Conservation (phyloP, 2,113 vertebrate species). For the Delphinapterus leucas region DNA sequence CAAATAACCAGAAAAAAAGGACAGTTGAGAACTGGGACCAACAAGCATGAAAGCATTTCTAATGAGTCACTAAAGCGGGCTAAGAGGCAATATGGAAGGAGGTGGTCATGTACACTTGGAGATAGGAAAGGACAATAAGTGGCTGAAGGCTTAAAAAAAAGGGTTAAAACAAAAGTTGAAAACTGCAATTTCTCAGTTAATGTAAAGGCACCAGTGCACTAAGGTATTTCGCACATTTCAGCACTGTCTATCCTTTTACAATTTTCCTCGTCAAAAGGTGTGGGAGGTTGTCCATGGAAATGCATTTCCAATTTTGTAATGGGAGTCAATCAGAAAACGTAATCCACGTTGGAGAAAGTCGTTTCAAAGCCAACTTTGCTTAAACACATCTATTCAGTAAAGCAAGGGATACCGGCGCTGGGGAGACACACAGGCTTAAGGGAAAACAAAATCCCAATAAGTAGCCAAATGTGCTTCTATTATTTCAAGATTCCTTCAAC, state of each 20-base stretch:
- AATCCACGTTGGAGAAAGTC: constrained; percentile 48
- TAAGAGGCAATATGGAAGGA: not conserved
- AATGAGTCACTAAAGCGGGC: not conserved
- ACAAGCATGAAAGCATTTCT: not conserved
- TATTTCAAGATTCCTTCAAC: constrained; percentile 56
- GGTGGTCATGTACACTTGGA: not conserved
- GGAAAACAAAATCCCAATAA: constrained; percentile 61
- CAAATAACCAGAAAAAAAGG: not conserved
- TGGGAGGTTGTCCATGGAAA: constrained; percentile 26
- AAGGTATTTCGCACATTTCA: not conserved
- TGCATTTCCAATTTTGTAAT: constrained; percentile 4
- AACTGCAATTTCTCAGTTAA: not conserved
- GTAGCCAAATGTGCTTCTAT: constrained; percentile 59
- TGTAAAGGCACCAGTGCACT: not conserved
- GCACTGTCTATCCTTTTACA: not conserved
- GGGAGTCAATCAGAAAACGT: constrained; percentile 32
- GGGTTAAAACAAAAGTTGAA: not conserved
- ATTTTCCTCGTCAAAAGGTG: not conserved
- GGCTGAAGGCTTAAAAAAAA: not conserved
- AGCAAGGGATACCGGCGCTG: constrained; percentile 42
- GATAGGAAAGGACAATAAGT: not conserved
- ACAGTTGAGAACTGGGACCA: not conserved
- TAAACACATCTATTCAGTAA: constrained; percentile 50
- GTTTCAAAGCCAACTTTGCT: constrained; percentile 58
- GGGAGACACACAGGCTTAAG: constrained; percentile 54